Evolutionary conservation across 2,797 vertebrate species (phyloP).

Genomic region (Anomalospiza imberbis): DNA sequence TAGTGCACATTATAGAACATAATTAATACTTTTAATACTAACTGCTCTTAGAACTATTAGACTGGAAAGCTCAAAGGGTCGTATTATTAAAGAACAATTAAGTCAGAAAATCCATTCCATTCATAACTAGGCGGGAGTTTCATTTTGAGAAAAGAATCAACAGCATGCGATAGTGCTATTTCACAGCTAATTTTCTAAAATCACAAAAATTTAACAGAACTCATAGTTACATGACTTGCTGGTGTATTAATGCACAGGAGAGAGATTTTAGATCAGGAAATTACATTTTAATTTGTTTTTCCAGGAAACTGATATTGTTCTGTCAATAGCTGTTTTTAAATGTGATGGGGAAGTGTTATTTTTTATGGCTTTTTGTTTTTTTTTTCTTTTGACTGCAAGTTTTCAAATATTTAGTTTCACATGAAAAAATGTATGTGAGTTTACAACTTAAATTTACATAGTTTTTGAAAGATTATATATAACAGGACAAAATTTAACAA

Average conservation of each 20-base stretch:
- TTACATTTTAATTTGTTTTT: not conserved
- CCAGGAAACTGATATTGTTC: not conserved
- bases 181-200: not conserved
- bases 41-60: not conserved
- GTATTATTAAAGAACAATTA: not conserved
- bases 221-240: not conserved
- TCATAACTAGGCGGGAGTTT: not conserved
- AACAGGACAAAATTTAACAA: not conserved
- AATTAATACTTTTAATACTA: not conserved
- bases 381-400: not conserved
- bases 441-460: not conserved
- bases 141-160: not conserved
- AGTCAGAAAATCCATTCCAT: not conserved
- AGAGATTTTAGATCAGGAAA: not conserved
- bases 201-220: not conserved
- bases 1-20: not conserved
- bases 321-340: not conserved
- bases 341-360: fast-evolving
- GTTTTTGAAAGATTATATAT: not conserved
- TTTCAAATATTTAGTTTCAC: not conserved
- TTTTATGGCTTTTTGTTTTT: not conserved
- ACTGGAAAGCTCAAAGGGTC: not conserved
- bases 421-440: not conserved
- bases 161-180: not conserved
- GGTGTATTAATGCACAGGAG: not conserved